Evolutionary conservation across 2,888 invertebrate genomes (phyloP), one percentile per base, ranked within the genome.

Genomic region (Drosophila quinaria): DNA sequence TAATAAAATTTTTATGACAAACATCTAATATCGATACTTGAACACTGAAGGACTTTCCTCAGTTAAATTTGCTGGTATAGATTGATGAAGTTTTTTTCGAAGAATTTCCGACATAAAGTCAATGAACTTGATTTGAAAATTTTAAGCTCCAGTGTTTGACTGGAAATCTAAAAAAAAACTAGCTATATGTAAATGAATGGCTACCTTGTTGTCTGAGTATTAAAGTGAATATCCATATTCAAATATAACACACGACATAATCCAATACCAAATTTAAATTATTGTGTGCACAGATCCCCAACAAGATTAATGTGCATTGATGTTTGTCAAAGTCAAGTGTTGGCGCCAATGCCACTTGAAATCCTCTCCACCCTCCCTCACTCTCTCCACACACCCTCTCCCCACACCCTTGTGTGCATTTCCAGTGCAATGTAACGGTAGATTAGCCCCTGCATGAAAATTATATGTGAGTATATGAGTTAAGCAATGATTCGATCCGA

Each of bases 261-360:
- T 44, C 25, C 37, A 42, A 52, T n/a, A 35, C 17, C 22, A 37
- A 17, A 52, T 39, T 25, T 8, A 47, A 41, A 37, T 47, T 47
- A 62, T 29, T 25, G 42, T 49, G 13, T 35, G 37, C 46, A 49
- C 11, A 42, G 61, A 64, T 74, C 56, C 54, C 39, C 41, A 63
- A 62, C 59, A 70, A 76, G 80, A 82, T 88, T 73, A 85, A 83
- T 85, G 77, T 79, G 70, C 67, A 47, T 59, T 59, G 50, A 60
- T 86, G 78, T 89, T 87, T 88, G 78, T 81, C 77, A 74, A 80
- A 78, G 85, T 91, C 89, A 90, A 90, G 91, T 90, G 90, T 87
- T 90, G 90, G 90, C 90, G 90, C 90, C 90, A 91, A 80, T 64
- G 78, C 71, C 80, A 89, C 81, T 87, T 72, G 44, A 85, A 72